Evolutionary conservation across 2,888 invertebrate genomes (phyloP).

Genomic region (Cabera pusaria): DNA sequence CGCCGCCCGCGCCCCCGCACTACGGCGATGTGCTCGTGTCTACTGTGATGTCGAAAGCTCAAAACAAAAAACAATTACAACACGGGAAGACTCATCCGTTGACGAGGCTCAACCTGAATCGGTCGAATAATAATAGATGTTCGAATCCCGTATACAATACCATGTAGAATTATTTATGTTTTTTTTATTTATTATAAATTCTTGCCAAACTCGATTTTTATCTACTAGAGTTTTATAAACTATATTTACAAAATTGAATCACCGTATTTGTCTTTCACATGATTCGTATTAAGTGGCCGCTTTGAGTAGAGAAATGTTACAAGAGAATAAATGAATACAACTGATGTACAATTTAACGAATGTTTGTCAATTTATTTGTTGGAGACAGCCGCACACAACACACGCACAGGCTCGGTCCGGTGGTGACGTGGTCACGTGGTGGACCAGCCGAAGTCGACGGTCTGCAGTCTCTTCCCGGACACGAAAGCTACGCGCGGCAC

Average conservation of each 20-base stretch:
- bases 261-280: constrained; percentile 78
- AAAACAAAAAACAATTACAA: constrained; percentile 92
- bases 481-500: constrained; percentile 82
- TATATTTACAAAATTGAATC: constrained; percentile 80
- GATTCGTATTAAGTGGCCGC: constrained; percentile 76
- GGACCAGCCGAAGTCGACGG: constrained; percentile 76
- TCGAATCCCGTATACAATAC: constrained; percentile 95
- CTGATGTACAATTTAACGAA: constrained; percentile 74
- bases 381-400: too few species aligned
- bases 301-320: constrained; percentile 75
- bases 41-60: constrained; percentile 87
- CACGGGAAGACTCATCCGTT: constrained; percentile 97
- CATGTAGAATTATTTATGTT: constrained; percentile 87
- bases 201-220: constrained; percentile 83
- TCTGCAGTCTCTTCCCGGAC: constrained; percentile 80
- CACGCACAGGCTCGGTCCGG: too few species aligned
- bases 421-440: too few species aligned
- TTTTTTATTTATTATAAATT: constrained; percentile 80
- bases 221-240: constrained; percentile 82
- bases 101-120: constrained; percentile 91
- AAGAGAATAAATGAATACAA: constrained; percentile 78
- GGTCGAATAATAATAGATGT: constrained; percentile 87
- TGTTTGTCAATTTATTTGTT: constrained; percentile 50
- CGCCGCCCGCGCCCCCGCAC: constrained; percentile 68
- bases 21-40: constrained; percentile 85